Conservation (phyloP, 2,888 invertebrate genomes). For the Pseudococcus jackbeardsleyi region DNA sequence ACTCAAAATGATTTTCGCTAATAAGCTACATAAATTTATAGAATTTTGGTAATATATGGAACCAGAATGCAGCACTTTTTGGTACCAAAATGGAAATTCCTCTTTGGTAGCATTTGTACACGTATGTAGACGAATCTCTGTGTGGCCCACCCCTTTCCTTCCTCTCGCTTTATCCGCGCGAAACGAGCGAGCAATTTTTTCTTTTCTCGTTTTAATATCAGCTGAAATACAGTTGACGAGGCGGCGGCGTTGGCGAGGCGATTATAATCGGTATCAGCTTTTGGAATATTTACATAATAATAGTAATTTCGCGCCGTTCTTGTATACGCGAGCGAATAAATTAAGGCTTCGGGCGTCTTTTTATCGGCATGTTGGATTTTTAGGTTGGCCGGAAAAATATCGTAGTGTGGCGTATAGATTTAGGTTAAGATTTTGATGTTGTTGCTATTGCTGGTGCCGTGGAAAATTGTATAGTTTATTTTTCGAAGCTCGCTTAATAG, state of each 20-base stretch:
- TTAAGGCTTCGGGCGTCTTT: neutral
- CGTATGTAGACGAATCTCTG: neutral
- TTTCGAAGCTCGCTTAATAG: conserved; percentile 40
- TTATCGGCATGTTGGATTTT: conserved; percentile 26
- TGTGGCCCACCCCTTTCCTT: neutral
- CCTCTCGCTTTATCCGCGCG: neutral
- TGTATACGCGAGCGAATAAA: conserved; percentile 38
- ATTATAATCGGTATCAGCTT: conserved; percentile 39
- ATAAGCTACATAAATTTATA: neutral
- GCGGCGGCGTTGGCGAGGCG: neutral
- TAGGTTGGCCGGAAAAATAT: conserved; percentile 20
- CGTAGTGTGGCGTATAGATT: neutral
- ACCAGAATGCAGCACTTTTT: too few relatives aligned
- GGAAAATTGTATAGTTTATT: conserved; percentile 38
- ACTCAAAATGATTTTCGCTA: conserved; percentile 41
- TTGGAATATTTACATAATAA: conserved; percentile 49
- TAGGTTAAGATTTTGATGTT: conserved; percentile 28
- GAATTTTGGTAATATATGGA: too few relatives aligned
- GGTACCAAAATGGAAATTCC: too few relatives aligned
- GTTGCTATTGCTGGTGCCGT: too few relatives aligned
- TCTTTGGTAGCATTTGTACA: neutral
- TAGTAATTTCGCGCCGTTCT: conserved; percentile 37
- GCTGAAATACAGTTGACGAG: neutral
- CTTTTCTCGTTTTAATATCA: neutral
- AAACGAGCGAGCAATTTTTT: neutral